These are phyloP conservation scores for Elephas maximus DNA, from an alignment of 2,113 vertebrate genomes.

Conservation along the genomic window DNA sequence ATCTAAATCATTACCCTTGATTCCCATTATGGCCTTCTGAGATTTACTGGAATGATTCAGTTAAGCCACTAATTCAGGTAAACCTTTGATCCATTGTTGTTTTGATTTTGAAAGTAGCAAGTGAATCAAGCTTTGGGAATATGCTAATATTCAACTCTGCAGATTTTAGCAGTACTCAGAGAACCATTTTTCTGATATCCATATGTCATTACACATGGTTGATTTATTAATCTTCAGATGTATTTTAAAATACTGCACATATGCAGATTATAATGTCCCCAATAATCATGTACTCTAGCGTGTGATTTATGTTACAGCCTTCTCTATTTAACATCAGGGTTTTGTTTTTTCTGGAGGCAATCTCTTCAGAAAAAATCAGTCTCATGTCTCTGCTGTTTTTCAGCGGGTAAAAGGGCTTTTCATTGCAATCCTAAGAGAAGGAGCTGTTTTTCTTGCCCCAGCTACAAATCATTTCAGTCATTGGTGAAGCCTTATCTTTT, in stretches of 20 bases:
- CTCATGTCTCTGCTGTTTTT: constrained; percentile 32
- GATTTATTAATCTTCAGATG: constrained; percentile 73
- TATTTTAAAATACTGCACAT: constrained; percentile 68
- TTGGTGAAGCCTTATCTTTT: not conserved
- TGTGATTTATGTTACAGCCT: constrained; percentile 54
- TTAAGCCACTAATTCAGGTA: constrained; percentile 65
- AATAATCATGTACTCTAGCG: constrained; percentile 22
- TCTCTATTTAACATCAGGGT: constrained; percentile 34
- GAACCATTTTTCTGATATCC: constrained; percentile 71
- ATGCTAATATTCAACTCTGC: constrained; percentile 47
- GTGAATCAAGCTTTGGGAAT: constrained; percentile 64
- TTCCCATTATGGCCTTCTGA: constrained; percentile 21
- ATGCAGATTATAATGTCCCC: constrained; percentile 49
- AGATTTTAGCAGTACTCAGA: constrained; percentile 50
- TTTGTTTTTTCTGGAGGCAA: constrained; percentile 45
- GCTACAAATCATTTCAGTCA: not conserved
- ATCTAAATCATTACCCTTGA: constrained; percentile 38
- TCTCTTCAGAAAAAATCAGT: constrained; percentile 55
- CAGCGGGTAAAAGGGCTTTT: constrained; percentile 12
- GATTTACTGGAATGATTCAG: constrained; percentile 66
- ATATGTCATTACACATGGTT: constrained; percentile 61
- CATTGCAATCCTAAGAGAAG: constrained; percentile 22
- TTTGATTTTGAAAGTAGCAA: constrained; percentile 61
- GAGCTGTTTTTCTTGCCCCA: not conserved
- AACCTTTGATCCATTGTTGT: constrained; percentile 62